Evolutionary conservation across 2,797 vertebrate genomes (phyloP).

Genomic region (Tinamus major): DNA sequence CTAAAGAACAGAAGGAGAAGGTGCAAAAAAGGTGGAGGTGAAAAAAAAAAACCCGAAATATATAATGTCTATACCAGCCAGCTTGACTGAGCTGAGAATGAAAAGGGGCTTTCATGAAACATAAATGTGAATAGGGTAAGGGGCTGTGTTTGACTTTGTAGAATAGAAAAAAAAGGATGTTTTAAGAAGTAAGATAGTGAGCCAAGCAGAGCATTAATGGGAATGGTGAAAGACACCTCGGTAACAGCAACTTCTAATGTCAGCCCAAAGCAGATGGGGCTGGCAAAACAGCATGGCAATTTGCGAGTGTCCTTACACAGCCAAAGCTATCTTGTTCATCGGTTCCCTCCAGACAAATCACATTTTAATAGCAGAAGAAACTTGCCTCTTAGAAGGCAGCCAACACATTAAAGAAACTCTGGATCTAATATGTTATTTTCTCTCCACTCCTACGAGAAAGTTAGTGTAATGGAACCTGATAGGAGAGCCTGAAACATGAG

Average conservation of each 20-base stretch:
- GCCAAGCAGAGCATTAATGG: neutral
- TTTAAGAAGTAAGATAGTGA: neutral
- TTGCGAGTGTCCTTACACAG: neutral
- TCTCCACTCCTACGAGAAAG: constrained; percentile 39
- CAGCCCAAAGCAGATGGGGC: neutral
- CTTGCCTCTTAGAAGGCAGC: constrained; percentile 5
- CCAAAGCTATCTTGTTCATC: neutral
- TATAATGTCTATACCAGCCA: neutral
- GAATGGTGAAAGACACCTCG: neutral
- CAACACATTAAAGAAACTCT: neutral
- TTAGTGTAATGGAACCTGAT: constrained; percentile 15
- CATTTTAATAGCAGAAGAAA: neutral
- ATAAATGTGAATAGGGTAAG: neutral
- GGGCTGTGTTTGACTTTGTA: neutral
- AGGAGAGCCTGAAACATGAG: constrained; percentile 9
- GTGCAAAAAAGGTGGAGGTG: too few relatives aligned
- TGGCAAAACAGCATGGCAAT: neutral
- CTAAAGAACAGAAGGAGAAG: neutral
- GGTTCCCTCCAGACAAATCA: neutral
- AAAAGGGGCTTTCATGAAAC: neutral
- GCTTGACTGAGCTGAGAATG: neutral
- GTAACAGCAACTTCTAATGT: neutral
- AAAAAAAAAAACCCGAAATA: fast-evolving
- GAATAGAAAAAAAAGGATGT: neutral
- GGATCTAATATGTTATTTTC: constrained; percentile 45